Percentiles rank a stretch among this genome's conserved stretches.
Evolutionary conservation across 35 echinoderm and acorn worm genomes (phyloP).

Genomic region (Amphiura filiformis): DNA sequence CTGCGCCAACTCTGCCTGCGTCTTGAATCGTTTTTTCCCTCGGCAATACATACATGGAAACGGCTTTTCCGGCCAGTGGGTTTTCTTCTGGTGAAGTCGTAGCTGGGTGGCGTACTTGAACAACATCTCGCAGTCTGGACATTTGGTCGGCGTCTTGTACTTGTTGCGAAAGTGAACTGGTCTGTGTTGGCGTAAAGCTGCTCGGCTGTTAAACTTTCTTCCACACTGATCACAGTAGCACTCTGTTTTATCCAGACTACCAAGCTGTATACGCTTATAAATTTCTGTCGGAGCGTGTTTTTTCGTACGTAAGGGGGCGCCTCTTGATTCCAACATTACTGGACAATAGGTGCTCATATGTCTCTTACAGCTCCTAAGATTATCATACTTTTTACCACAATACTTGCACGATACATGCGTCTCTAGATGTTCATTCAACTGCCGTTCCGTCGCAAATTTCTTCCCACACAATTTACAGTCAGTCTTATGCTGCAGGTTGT

Average conservation of each 20-base stretch:
- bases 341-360: not conserved
- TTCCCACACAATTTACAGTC: not conserved
- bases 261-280: not conserved
- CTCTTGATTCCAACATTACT: not conserved
- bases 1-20: not conserved
- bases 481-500: not conserved
- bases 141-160: not conserved
- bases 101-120: not conserved
- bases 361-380: not conserved
- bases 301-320: too few relatives aligned
- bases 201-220: not conserved
- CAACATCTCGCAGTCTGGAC: not conserved
- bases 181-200: not conserved
- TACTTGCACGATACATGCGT: not conserved
- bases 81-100: not conserved
- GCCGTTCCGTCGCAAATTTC: not conserved
- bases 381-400: not conserved
- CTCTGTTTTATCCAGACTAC: not conserved
- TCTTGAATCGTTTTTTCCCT: not conserved
- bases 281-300: not conserved
- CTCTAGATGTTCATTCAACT: not conserved
- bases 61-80: not conserved
- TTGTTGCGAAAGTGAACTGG: not conserved
- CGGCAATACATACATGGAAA: not conserved
- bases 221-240: not conserved